Conservation (phyloP, 2,113 vertebrate species). For the Lipophrys pholis region DNA sequence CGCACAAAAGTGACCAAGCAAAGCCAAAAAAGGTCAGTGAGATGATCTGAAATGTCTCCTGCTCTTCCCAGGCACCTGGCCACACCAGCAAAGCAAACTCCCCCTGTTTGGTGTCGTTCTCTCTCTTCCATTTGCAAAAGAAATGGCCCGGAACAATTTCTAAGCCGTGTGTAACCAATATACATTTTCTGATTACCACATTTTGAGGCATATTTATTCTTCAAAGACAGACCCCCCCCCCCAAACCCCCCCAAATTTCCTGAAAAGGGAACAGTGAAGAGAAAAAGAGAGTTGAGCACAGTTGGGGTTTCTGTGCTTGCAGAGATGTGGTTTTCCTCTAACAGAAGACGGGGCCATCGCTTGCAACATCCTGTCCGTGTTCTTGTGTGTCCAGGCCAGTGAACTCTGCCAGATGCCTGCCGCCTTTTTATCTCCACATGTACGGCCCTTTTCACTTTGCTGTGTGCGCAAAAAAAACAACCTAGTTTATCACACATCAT, state of each 20-base stretch:
- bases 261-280: slow-evolving; percentile 7
- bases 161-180: neutral
- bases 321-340: slow-evolving; percentile 58
- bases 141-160: slow-evolving; percentile 10
- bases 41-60: slow-evolving; percentile 5
- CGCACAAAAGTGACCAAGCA: slow-evolving; percentile 16
- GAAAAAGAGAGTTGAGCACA: slow-evolving; percentile 41
- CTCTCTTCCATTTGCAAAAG: slow-evolving; percentile 17
- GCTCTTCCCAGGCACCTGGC: slow-evolving; percentile 45
- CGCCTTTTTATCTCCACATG: slow-evolving; percentile 57
- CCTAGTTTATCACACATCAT: slow-evolving; percentile 53
- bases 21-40: slow-evolving; percentile 48
- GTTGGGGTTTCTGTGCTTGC: slow-evolving; percentile 41
- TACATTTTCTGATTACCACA: slow-evolving; percentile 8
- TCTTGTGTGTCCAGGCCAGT: slow-evolving; percentile 45
- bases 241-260: slow-evolving; percentile 22
- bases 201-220: slow-evolving; percentile 38
- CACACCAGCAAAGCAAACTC: slow-evolving; percentile 9
- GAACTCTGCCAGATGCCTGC: slow-evolving; percentile 57
- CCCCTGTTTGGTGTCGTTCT: slow-evolving; percentile 1
- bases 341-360: slow-evolving; percentile 47
- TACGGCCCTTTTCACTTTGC: slow-evolving; percentile 31
- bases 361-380: slow-evolving; percentile 53
- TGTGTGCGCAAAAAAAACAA: slow-evolving; percentile 28
- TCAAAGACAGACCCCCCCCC: slow-evolving; percentile 46